Conservation (phyloP, 2,888 invertebrate genomes). For the Aphidius colemani region DNA sequence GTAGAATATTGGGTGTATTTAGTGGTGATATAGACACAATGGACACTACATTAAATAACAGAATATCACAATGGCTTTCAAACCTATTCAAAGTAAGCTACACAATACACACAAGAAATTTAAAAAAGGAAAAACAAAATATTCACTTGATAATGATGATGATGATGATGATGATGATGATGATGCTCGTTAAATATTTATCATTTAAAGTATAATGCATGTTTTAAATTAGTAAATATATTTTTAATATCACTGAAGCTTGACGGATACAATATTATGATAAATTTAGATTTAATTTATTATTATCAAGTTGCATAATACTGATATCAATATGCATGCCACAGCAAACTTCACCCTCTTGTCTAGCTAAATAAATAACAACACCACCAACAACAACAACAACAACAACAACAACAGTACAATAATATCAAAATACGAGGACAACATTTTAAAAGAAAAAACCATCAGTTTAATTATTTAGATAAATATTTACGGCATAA, state of each 20-base stretch:
- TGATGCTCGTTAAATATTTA: no score
- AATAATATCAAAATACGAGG: neutral
- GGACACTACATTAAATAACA: conserved; percentile 62
- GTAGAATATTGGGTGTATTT: conserved; percentile 69
- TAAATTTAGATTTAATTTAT: conserved; percentile 13
- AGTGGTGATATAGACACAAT: conserved; percentile 65
- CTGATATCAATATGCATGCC: conserved; percentile 46
- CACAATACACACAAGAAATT: conserved; percentile 1
- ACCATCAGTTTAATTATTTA: no score
- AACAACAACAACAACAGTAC: neutral
- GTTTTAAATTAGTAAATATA: no score
- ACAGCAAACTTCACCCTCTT: conserved; percentile 58
- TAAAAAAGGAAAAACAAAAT: no score
- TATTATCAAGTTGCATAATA: neutral
- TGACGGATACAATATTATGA: conserved; percentile 28
- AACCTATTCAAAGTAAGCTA: conserved; percentile 54
- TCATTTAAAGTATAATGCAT: no score
- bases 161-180: no score
- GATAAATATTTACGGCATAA: no score
- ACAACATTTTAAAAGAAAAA: neutral
- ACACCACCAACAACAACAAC: neutral
- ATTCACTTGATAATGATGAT: no score
- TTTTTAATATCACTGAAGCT: neutral
- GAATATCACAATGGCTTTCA: conserved; percentile 49
- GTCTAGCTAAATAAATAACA: conserved; percentile 21